Base-by-base conservation (phyloP, 2,113 vertebrate genomes). In the Dipodomys stephensi region DNA sequence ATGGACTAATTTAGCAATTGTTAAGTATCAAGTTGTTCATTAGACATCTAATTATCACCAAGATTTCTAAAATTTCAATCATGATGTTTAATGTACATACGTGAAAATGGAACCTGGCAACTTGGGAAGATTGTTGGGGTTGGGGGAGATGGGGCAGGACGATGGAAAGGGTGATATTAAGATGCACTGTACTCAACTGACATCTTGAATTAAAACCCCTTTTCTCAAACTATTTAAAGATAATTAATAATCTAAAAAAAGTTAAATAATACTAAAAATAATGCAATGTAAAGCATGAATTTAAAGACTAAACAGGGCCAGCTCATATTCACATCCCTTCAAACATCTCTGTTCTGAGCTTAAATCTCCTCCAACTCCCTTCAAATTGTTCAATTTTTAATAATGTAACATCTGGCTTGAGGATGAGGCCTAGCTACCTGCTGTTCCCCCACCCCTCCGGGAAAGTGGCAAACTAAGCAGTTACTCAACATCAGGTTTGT, bases 381-480 rank as follows among this genome's bases (percentile, higher is more conserved):
- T 28, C 30, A 93, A 96, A 94, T 88, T 13, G 83, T 93, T 97
- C 92, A 96, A 95, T 97, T 97, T 97, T 97, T 97, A 96, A 97
- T 96, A 95, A 97, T 96, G 94, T 73, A 96, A 95, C 96, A 97
- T 97, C 96, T 96, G 96, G 79, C 74, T 97, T 93, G 62, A 67
- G 82, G 86, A 92, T 83, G 88, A 83, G 93, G 64, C 67, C 83
- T 60, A 62, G 32, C 76, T 95, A 93, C 93, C 92, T 96, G 92
- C 95, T 95, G 94, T 88, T 92, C 44, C 65, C 73, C 19, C 32
- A 73, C 74, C 73, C 94, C 90, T 90, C 44, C 0, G 30, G 94
- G 96, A 96, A 92, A 93, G 30, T 77, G 44, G 32, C 68, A 94
- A 92, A 94, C 65, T 88, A 92, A 94, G 82, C 80, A 95, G 93